phyloP scores from a whole-genome alignment of 2,888 invertebrate genomes.

The Linnaemya tessellans region DNA sequence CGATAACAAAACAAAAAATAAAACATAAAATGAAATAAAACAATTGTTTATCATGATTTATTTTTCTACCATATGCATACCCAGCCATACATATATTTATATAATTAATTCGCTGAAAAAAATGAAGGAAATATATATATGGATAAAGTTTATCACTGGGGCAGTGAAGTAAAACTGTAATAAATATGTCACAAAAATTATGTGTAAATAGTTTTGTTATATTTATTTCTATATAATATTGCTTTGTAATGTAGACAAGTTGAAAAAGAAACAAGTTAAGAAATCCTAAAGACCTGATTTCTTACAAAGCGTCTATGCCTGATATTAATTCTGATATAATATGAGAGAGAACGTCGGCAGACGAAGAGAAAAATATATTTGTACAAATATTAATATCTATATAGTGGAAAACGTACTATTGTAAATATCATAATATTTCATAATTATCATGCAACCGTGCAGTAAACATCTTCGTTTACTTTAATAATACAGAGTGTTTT shows the following conservation, averaged over 20 bases:
- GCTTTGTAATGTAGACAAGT: constrained; percentile 9
- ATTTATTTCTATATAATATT: background rate
- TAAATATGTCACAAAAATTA: background rate
- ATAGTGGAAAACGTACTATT: too few relatives aligned
- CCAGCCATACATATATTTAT: background rate
- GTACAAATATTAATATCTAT: too few relatives aligned
- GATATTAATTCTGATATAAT: too few relatives aligned
- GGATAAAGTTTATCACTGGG: constrained; percentile 49
- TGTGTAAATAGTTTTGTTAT: too few relatives aligned
- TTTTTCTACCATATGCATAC: constrained; percentile 4
- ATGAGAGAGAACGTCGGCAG: too few relatives aligned
- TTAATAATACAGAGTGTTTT: too few relatives aligned
- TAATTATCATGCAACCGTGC: too few relatives aligned
- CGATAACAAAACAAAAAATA: constrained; percentile 37
- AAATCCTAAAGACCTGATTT: constrained; percentile 52
- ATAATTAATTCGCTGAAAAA: constrained; percentile 1
- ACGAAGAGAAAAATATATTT: too few relatives aligned
- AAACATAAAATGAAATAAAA: constrained; percentile 31
- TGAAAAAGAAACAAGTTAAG: constrained; percentile 47
- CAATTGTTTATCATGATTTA: constrained; percentile 50
- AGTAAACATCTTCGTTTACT: too few relatives aligned
- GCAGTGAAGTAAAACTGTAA: constrained; percentile 4
- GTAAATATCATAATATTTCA: too few relatives aligned
- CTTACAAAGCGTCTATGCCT: constrained; percentile 11
- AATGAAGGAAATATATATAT: constrained; percentile 1